Base-by-base conservation (phyloP, 1,140 invertebrate genomes). In the Euglossa dilemma region DNA sequence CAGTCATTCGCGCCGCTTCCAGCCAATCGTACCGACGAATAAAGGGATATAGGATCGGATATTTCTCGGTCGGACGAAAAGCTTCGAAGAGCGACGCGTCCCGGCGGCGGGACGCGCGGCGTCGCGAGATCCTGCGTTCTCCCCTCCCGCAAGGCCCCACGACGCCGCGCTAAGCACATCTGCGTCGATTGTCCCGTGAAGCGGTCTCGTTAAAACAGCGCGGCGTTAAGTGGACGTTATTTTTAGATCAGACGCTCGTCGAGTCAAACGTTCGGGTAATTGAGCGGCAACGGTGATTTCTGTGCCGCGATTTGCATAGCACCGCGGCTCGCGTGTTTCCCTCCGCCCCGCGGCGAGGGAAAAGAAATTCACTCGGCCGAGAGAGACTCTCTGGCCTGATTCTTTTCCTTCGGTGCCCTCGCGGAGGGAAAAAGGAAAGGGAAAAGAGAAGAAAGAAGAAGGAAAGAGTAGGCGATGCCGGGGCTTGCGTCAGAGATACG, bases 281-380 rank as follows among this genome's bases (percentile, higher is more conserved):
- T 83, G 77, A 86, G 85, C 45, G 61, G 52, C 69, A 56, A 28
- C 83, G 78, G 64, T 84, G 70, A 89, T 86, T 88, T 89, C 73
- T 88, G 70, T 88, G 87, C 73, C 78, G 77, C 77, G 71, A 84
- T 89, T 89, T 88, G 75, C 84, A 89, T 85, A 88, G 86, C 66
- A 80, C 47, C 63, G 86, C 61, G 47, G 25, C 70, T 87, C 80
- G 87, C 84, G 87, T 86, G 80, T 61, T 57, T 79, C 57, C 45
- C n/a, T 36, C 36, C 1, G 1, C 70, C 79, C 50, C n/a, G 57
- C 12, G 20, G 81, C 59, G 36, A 25, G 20, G n/a, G n/a, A n/a
- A 89, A 89, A 89, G 87, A 89, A 89, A 80, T 80, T 73, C 67
- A 54, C 71, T n/a, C 64, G 54, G 36, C 71, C 36, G 36, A 36